Base-by-base conservation (phyloP, 2,113 vertebrate genomes). In the Alligator mississippiensis region DNA sequence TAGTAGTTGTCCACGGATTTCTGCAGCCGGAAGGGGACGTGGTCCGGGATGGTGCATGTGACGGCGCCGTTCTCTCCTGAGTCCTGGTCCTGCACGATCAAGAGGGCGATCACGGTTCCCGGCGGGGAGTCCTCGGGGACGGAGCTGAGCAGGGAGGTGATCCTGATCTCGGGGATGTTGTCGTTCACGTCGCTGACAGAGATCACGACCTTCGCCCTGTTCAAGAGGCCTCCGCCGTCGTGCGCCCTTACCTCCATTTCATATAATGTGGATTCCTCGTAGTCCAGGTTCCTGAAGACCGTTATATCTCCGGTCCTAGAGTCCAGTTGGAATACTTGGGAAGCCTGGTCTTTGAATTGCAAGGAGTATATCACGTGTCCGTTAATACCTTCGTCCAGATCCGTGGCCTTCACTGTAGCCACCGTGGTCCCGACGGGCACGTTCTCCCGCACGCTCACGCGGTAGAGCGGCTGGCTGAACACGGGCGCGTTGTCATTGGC, bases 1-100 rank as follows among this genome's bases (percentile, higher is more conserved):
- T 96, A 96, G 34, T 97, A 97, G 90, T 95, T 96, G 28, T 87
- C 94, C 9, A 93, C 96, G 21, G 96, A 96, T 15, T 97, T 97
- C 83, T 97, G 94, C 75, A 98, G 93, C 88, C 97, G 97, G 93
- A 98, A 98, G 14, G 97, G 98, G 11, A 95, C 90, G 54, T 95
- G 95, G 94, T 79, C 90, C 8, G 93, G 93, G 85, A 98, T 96
- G 25, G 88, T 34, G 34, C 34, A 34, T 34, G 34, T 34, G 34
- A 34, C 34, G 34, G 34, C 34, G 34, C 34, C 34, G 34, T 34
- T 34, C 34, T 34, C 34, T 34, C 34, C 34, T 4, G 34, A 4
- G 34, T 34, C 34, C 34, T 34, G 34, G 34, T 34, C 34, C 34
- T 34, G 34, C 34, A 34, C 34, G 34, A 34, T 34, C 34, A 34